Conservation (phyloP, 2,888 invertebrate genomes). For the Drosophila borborema region DNA sequence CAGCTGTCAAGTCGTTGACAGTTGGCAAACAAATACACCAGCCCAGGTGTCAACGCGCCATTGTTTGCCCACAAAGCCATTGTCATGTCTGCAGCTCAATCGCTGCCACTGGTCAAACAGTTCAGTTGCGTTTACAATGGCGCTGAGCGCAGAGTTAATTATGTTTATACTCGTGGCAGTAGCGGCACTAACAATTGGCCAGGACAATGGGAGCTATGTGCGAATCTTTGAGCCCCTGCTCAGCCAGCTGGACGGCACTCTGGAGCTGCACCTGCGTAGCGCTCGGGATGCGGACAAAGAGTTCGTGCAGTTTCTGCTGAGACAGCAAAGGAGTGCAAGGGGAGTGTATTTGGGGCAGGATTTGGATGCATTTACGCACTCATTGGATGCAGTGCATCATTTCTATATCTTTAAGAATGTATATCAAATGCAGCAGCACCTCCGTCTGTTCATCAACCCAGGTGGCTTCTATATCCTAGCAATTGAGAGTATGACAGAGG, state of each 20-base stretch:
- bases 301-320: slow-evolving; percentile 63
- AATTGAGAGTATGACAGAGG: slow-evolving; percentile 29
- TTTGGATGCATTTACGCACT: not conserved
- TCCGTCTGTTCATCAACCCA: slow-evolving; percentile 9
- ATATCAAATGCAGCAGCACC: slow-evolving; percentile 9
- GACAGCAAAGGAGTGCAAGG: slow-evolving; percentile 48
- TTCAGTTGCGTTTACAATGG: slow-evolving; percentile 60
- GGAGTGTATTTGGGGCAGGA: slow-evolving; percentile 30
- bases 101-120: slow-evolving; percentile 25
- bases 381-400: slow-evolving; percentile 39
- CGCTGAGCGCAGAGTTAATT: slow-evolving; percentile 53
- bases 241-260: slow-evolving; percentile 46
- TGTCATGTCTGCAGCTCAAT: slow-evolving; percentile 38
- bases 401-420: slow-evolving; percentile 37
- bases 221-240: slow-evolving; percentile 46
- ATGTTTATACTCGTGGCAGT: slow-evolving; percentile 46
- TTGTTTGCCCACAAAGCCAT: slow-evolving; percentile 45
- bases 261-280: slow-evolving; percentile 63
- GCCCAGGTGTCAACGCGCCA: slow-evolving; percentile 53
- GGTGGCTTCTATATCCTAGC: slow-evolving; percentile 54
- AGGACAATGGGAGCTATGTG: slow-evolving; percentile 20
- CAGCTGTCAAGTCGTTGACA: slow-evolving; percentile 58
- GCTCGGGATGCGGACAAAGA: slow-evolving; percentile 40
- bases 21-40: slow-evolving; percentile 49
- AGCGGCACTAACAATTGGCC: slow-evolving; percentile 7